phyloP scores from a whole-genome alignment of 2,113 vertebrate genomes.

The Poeciliopsis occidentalis region DNA sequence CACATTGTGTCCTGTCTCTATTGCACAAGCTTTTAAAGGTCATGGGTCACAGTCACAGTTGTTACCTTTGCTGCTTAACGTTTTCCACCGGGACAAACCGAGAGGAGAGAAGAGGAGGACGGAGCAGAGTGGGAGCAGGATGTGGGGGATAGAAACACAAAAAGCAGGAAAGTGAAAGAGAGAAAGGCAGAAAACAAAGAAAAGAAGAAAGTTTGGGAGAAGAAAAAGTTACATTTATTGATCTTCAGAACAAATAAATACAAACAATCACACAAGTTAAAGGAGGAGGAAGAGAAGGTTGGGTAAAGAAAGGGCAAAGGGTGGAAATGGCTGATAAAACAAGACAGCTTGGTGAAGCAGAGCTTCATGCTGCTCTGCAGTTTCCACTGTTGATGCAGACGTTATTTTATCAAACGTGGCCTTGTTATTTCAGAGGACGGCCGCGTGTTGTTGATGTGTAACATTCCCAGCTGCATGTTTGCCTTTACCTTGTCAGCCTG shows the following conservation, averaged over 20 bases:
- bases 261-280: conserved; percentile 36
- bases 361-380: background rate
- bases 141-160: conserved; percentile 35
- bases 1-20: conserved; percentile 28
- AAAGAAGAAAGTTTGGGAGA: conserved; percentile 43
- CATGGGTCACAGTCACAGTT: conserved; percentile 28
- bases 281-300: conserved; percentile 6
- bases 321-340: conserved; percentile 8
- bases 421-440: background rate
- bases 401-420: conserved; percentile 8
- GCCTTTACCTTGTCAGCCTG: conserved; percentile 79
- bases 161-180: conserved; percentile 54
- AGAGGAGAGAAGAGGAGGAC: conserved; percentile 57
- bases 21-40: conserved; percentile 37
- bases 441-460: background rate
- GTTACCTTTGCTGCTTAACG: conserved; percentile 73
- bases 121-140: conserved; percentile 40
- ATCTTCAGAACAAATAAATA: conserved; percentile 40
- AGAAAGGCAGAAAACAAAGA: conserved; percentile 43
- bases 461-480: background rate
- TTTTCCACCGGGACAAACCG: conserved; percentile 69
- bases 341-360: conserved; percentile 21
- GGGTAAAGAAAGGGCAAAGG: conserved; percentile 6
- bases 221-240: conserved; percentile 64
- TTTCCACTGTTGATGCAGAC: conserved; percentile 16